Evolutionary conservation across 2,113 vertebrate genomes (phyloP), one percentile per base, ranked within the genome.

Genomic region (Indicator indicator): DNA sequence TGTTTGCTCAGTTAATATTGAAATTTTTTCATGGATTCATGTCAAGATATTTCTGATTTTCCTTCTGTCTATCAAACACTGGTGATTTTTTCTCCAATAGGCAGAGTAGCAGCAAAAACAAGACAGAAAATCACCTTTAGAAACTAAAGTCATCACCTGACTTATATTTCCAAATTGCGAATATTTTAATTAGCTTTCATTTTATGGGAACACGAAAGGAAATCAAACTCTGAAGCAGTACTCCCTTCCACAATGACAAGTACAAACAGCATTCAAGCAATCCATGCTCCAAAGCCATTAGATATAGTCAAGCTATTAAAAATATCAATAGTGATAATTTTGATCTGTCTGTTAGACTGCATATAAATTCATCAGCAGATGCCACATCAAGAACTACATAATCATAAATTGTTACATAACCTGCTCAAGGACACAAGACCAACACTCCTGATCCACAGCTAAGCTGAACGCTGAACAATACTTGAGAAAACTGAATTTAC

Each of bases 351-450:
- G 64, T 58, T 67, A 93, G 63, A 67, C 14, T 62, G n/a, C 46
- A 54, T 80, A 70, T 79, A 75, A 78, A 87, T 79, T 79, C 79
- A 86, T 38, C 64, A 89, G 75, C 75, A 91, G 85, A 89, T 85
- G 46, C 75, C 64, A 79, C 64, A 59, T 55, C 71, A 67, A 70
- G 64, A 55, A 64, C 30, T 11, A 8, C 1, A 5, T 20, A 76
- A 52, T 50, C 50, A 67, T 6, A 75, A 85, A 82, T 24, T 60
- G 33, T 33, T 88, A 48, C 11, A 32, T 67, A 46, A 72, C 40
- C 71, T 93, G 74, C 60, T 87, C 71, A 85, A 85, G 46, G 89
- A 79, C 67, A 75, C 2, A 6, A 72, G 71, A 80, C n/a, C 86
- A 74, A 63, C 42, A 33, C 38, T 86, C 77, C 10, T 79, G 56